These are phyloP conservation scores for Crocodylus rhombifer DNA, from an alignment of 2,797 vertebrate species.

Conservation along the genomic window DNA sequence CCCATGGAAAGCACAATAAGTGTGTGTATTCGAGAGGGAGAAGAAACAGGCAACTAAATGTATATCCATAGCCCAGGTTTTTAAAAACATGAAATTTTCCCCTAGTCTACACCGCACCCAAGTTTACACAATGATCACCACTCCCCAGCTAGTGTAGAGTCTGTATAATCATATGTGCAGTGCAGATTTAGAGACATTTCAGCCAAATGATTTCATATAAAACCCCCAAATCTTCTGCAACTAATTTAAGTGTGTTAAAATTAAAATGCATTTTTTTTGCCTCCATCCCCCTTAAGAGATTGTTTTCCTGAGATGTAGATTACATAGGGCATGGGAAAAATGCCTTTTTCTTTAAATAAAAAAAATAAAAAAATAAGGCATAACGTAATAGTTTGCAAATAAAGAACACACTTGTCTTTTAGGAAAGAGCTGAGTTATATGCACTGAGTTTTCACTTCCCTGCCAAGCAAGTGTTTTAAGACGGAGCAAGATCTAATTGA, in stretches of 20 bases:
- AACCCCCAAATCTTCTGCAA: not conserved
- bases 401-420: not conserved
- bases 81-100: not conserved
- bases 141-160: not conserved
- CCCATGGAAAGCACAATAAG: not conserved
- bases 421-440: not conserved
- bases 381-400: not conserved
- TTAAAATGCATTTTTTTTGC: not conserved
- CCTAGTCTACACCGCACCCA: fast-evolving
- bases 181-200: not conserved
- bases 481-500: not conserved
- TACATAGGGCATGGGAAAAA: not conserved
- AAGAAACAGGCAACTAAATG: not conserved
- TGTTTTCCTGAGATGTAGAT: not conserved
- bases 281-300: not conserved
- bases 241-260: not conserved
- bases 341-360: not conserved
- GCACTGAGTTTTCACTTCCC: not conserved
- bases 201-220: not conserved
- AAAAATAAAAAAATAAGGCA: not conserved
- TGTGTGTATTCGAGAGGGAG: not conserved
- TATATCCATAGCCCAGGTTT: not conserved
- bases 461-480: not conserved
- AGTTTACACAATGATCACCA: not conserved
- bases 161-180: fast-evolving